Conservation (phyloP, 2,113 vertebrate genomes). For the Psephotus haematonotus region DNA sequence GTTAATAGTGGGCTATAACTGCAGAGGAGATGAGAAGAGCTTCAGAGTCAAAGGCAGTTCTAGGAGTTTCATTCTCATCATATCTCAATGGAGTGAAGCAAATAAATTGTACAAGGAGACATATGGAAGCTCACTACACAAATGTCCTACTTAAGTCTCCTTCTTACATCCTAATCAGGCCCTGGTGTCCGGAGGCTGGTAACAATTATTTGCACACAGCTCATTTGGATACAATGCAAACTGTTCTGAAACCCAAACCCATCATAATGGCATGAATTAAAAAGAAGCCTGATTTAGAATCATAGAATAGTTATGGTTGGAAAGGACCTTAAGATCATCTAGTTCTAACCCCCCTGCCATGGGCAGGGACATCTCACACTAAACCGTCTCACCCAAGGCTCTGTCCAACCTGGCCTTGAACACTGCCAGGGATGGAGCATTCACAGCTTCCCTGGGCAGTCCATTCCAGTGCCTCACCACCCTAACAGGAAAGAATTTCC, state of each 20-base stretch:
- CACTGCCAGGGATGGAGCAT: too few species aligned
- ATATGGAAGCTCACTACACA: slow-evolving; percentile 28
- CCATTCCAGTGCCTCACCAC: too few species aligned
- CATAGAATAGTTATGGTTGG: too few species aligned
- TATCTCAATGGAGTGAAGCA: slow-evolving; percentile 52
- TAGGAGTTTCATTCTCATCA: slow-evolving; percentile 35
- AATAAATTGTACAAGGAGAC: slow-evolving; percentile 50
- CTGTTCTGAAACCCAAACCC: not conserved
- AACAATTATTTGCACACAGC: slow-evolving; percentile 48
- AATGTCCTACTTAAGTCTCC: slow-evolving; percentile 52
- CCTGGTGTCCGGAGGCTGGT: slow-evolving; percentile 46
- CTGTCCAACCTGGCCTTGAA: too few species aligned
- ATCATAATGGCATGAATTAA: not conserved
- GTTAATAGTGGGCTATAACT: not conserved
- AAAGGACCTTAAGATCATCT: too few species aligned
- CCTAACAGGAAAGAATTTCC: too few species aligned
- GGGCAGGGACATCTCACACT: too few species aligned
- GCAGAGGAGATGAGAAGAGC: not conserved
- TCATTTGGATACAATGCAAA: slow-evolving; percentile 23
- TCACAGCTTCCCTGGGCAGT: too few species aligned
- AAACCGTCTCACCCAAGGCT: too few species aligned
- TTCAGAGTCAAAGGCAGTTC: slow-evolving; percentile 23
- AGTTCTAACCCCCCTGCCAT: too few species aligned
- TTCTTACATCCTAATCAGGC: slow-evolving; percentile 53
- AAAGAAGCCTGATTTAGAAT: not conserved